These are phyloP conservation scores for Lycocerus yunnanus DNA, from an alignment of 2,888 invertebrate species.

Conservation along the genomic window DNA sequence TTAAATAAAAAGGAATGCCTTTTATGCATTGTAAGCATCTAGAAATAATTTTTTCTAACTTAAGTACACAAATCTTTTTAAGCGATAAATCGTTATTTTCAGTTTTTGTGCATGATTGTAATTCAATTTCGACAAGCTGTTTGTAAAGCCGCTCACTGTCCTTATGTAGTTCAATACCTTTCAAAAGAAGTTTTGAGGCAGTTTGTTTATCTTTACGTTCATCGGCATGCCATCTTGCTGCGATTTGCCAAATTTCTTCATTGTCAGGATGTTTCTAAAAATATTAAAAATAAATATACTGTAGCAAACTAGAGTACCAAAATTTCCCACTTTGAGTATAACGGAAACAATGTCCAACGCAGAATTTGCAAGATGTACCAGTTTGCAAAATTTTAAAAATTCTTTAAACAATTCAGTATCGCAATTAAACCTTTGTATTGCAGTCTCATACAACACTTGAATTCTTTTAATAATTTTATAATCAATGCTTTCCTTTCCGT, in stretches of 20 bases:
- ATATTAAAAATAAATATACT: slow-evolving; percentile 29
- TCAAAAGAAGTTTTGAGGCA: slow-evolving; percentile 72
- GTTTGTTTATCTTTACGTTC: slow-evolving; percentile 68
- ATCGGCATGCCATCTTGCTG: slow-evolving; percentile 78
- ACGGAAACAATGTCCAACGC: slow-evolving; percentile 64
- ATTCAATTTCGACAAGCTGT: slow-evolving; percentile 68
- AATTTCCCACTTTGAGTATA: slow-evolving; percentile 62
- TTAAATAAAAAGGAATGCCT: slow-evolving; percentile 38
- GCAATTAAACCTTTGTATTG: slow-evolving; percentile 69
- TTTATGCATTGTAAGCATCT: slow-evolving; percentile 38
- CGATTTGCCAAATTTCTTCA: slow-evolving; percentile 77
- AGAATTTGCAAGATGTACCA: slow-evolving; percentile 62
- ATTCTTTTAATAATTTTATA: slow-evolving; percentile 71
- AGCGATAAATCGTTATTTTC: slow-evolving; percentile 49
- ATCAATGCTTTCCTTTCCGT: slow-evolving; percentile 70
- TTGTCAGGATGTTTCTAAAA: slow-evolving; percentile 72
- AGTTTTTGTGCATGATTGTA: slow-evolving; percentile 43
- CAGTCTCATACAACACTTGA: slow-evolving; percentile 74
- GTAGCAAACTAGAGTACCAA: no score
- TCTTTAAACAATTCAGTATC: slow-evolving; percentile 77
- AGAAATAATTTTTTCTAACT: slow-evolving; percentile 54
- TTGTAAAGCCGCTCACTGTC: slow-evolving; percentile 69
- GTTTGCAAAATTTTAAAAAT: slow-evolving; percentile 78
- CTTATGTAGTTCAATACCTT: slow-evolving; percentile 77
- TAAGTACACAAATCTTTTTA: slow-evolving; percentile 52